A percentile compares a stretch with the other conserved stretches of the same genome.
phyloP scores from a whole-genome alignment of 2,888 invertebrate species.

The Harpalus rufipes region DNA sequence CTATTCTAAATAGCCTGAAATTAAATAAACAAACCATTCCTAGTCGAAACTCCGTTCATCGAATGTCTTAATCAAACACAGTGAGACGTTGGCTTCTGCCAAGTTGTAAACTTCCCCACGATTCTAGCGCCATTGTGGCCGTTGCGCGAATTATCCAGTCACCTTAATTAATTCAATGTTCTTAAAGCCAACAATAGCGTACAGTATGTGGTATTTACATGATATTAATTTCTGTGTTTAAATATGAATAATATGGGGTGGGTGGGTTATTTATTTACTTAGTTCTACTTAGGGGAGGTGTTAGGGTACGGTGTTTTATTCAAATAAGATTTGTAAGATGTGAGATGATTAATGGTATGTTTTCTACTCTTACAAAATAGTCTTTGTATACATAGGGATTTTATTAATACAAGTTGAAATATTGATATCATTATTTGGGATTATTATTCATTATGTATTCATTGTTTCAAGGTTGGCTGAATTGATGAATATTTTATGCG shows the following conservation, averaged over 20 bases:
- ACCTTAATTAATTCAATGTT: conserved; percentile 66
- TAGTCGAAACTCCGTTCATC: conserved; percentile 34
- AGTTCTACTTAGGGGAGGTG: conserved; percentile 25
- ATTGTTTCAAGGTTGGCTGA: neutral
- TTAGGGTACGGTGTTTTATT: conserved; percentile 5
- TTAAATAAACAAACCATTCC: conserved; percentile 43
- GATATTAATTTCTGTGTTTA: conserved; percentile 64
- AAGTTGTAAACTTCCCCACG: conserved; percentile 29
- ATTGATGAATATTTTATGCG: neutral
- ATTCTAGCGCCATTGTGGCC: conserved; percentile 20
- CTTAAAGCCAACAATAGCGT: conserved; percentile 60
- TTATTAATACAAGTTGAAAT: neutral
- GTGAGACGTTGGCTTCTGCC: conserved; percentile 42
- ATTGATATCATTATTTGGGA: neutral
- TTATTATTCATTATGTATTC: neutral
- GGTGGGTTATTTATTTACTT: conserved; percentile 54
- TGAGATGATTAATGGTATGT: conserved; percentile 11
- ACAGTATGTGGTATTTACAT: conserved; percentile 63
- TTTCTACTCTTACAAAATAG: neutral
- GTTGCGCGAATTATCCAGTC: conserved; percentile 56
- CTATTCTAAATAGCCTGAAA: neutral
- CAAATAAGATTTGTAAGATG: conserved; percentile 20
- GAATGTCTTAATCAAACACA: conserved; percentile 61
- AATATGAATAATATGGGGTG: conserved; percentile 59
- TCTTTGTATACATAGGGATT: conserved; percentile 4